A percentile compares a stretch with the other conserved stretches of the same genome.
phyloP scores from a whole-genome alignment of 1,140 invertebrate genomes.

The Hycleus phaleratus region DNA sequence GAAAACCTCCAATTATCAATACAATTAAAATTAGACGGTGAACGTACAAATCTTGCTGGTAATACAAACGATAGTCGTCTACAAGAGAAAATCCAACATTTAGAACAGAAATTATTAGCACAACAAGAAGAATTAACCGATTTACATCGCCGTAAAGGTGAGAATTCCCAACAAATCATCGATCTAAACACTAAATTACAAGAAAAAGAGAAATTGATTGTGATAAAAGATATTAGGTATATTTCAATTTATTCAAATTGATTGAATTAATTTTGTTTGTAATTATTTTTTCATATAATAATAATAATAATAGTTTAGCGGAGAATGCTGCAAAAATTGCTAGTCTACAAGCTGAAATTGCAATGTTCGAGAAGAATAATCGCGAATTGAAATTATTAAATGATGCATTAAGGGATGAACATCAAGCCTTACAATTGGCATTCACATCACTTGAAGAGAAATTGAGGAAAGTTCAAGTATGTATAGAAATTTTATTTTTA shows the following conservation, averaged over 20 bases:
- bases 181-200: constrained; percentile 80
- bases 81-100: constrained; percentile 49
- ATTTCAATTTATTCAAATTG: constrained; percentile 22
- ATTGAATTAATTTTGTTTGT: not conserved
- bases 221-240: constrained; percentile 65
- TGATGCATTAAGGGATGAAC: constrained; percentile 87
- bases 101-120: constrained; percentile 77
- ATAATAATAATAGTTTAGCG: constrained; percentile 53
- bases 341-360: constrained; percentile 58
- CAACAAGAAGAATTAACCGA: constrained; percentile 91
- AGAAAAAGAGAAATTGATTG: constrained; percentile 73
- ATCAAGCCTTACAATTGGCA: constrained; percentile 86
- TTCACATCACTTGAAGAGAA: constrained; percentile 86
- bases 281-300: not conserved
- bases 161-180: constrained; percentile 89
- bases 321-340: constrained; percentile 60
- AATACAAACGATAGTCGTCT: constrained; percentile 11
- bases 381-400: constrained; percentile 73
- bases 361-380: constrained; percentile 53
- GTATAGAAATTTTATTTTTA: not conserved
- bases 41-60: constrained; percentile 26
- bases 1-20: constrained; percentile 79
- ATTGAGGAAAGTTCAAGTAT: constrained; percentile 71
- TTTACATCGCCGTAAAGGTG: constrained; percentile 77
- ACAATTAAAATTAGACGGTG: constrained; percentile 54